These are phyloP conservation scores for Cygnus buccinator DNA, from an alignment of 2,113 vertebrate genomes.

Conservation along the genomic window DNA sequence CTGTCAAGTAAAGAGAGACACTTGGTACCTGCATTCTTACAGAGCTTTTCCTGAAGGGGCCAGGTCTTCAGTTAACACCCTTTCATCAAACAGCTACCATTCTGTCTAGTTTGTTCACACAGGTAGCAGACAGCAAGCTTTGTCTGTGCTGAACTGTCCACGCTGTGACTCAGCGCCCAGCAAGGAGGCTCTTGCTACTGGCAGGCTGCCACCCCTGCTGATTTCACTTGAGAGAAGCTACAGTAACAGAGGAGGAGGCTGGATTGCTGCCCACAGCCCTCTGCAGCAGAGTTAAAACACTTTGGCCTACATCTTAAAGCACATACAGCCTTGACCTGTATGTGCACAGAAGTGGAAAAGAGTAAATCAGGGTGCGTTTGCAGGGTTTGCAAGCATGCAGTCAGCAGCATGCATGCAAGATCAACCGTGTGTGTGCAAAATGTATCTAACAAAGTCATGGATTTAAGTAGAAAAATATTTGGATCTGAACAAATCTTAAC, in stretches of 20 bases:
- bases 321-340: neutral
- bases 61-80: neutral
- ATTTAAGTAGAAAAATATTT: neutral
- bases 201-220: neutral
- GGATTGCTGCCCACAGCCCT: neutral
- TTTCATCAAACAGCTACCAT: neutral
- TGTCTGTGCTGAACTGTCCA: neutral
- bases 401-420: fast-evolving
- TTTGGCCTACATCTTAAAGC: neutral
- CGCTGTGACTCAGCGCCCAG: neutral
- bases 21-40: neutral
- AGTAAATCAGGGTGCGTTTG: neutral
- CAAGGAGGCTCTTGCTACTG: neutral
- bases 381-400: fast-evolving
- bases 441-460: fast-evolving
- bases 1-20: neutral
- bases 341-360: neutral
- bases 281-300: neutral
- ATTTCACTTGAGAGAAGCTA: neutral
- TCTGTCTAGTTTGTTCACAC: neutral
- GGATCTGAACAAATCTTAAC: neutral
- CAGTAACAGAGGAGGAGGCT: neutral
- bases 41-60: neutral
- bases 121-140: neutral
- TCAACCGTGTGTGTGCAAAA: neutral